Evolutionary conservation across 1,140 invertebrate species (phyloP).

Genomic region (Hycleus phaleratus): DNA sequence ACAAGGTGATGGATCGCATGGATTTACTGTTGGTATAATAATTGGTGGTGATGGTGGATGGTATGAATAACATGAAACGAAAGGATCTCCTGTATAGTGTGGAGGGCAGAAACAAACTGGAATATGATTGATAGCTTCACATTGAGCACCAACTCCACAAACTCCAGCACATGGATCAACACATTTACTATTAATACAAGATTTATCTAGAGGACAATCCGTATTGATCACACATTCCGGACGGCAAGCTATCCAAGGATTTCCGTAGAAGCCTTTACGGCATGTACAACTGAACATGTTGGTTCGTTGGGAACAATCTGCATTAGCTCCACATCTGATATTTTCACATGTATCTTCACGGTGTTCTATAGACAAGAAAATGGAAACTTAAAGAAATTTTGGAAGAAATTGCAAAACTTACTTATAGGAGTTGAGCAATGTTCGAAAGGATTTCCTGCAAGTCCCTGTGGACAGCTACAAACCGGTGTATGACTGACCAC

Average conservation of each 20-base stretch:
- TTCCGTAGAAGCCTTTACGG: constrained; percentile 58
- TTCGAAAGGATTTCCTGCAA: constrained; percentile 75
- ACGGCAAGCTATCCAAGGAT: constrained; percentile 64
- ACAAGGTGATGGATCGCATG: constrained; percentile 68
- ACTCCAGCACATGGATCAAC: constrained; percentile 66
- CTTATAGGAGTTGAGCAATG: constrained; percentile 54
- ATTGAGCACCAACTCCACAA: constrained; percentile 69
- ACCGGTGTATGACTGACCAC: constrained; percentile 69
- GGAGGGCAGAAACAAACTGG: constrained; percentile 70
- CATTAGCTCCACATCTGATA: constrained; percentile 64
- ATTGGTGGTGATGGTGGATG: constrained; percentile 42
- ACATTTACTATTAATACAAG: constrained; percentile 74
- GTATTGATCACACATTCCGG: constrained; percentile 73
- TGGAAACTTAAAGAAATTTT: background rate
- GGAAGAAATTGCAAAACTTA: constrained; percentile 28
- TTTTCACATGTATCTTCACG: constrained; percentile 56
- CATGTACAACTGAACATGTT: constrained; percentile 56
- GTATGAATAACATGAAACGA: constrained; percentile 58
- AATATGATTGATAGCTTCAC: constrained; percentile 67
- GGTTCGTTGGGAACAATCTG: constrained; percentile 55
- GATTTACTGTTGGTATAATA: constrained; percentile 39
- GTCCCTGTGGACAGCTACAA: constrained; percentile 62
- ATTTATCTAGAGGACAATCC: constrained; percentile 59
- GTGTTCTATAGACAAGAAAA: constrained; percentile 28
- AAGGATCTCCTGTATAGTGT: constrained; percentile 69